Conservation (phyloP, 2,888 invertebrate species). For the Andrena camellia region DNA sequence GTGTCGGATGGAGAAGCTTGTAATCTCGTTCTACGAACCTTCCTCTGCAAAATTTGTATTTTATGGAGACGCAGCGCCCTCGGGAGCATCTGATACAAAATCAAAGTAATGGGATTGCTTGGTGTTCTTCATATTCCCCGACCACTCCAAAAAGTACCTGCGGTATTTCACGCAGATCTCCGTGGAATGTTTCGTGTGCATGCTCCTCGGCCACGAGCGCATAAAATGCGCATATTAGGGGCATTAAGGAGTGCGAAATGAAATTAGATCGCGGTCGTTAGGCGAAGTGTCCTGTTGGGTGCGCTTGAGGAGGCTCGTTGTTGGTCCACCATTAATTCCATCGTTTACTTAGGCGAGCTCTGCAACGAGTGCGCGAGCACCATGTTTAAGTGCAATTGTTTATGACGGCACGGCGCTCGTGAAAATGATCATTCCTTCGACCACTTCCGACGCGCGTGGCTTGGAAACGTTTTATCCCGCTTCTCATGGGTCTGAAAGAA, state of each 20-base stretch:
- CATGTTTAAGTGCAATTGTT: constrained; percentile 42
- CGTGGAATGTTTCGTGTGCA: constrained; percentile 15
- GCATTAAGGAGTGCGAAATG: constrained; percentile 60
- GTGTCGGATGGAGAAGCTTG: neutral
- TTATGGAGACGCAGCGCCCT: neutral
- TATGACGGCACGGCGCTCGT: constrained; percentile 15
- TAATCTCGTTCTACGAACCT: no score
- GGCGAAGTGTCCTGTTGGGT: neutral
- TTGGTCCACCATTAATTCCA: constrained; percentile 45
- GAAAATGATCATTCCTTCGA: constrained; percentile 37
- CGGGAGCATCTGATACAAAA: no score
- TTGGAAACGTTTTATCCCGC: constrained; percentile 9
- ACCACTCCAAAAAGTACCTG: neutral
- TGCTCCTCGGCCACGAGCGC: neutral
- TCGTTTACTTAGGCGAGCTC: constrained; percentile 49
- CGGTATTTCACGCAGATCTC: neutral
- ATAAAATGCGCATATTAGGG: constrained; percentile 14
- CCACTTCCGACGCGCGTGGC: constrained; percentile 31
- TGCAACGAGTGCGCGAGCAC: constrained; percentile 32
- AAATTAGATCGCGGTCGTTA: constrained; percentile 55
- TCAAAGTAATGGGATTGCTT: no score
- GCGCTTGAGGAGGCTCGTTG: constrained; percentile 10
- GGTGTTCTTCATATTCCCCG: neutral
- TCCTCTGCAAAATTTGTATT: no score
- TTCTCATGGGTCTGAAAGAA: constrained; percentile 14